Conservation (phyloP, 2,797 vertebrate species). For the Malacoctenus gilli region DNA sequence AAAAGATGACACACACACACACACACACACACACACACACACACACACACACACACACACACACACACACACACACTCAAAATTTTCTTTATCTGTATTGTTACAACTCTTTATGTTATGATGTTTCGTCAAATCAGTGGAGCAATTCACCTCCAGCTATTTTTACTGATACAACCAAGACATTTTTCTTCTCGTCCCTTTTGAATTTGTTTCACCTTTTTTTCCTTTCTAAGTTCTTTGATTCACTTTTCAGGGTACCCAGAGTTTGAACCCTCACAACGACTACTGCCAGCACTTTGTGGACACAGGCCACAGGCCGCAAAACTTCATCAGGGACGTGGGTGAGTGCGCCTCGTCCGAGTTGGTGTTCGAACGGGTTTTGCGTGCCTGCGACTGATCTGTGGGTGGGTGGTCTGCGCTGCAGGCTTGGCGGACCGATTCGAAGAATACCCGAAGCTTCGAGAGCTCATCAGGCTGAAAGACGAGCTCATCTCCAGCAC, state of each 20-base stretch:
- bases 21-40: too few species aligned
- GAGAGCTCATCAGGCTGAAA: conserved; percentile 96
- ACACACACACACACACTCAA: too few species aligned
- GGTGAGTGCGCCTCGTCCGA: conserved; percentile 79
- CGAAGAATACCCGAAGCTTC: conserved; percentile 97
- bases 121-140: too few species aligned
- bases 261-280: conserved; percentile 97
- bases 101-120: background rate
- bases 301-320: conserved; percentile 95
- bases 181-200: background rate
- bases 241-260: conserved; percentile 85
- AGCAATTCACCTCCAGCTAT: too few species aligned
- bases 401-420: conserved; percentile 3
- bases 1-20: background rate
- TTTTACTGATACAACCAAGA: too few species aligned
- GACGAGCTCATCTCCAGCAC: conserved; percentile 94
- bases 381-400: background rate
- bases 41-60: too few species aligned
- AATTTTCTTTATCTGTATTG: background rate
- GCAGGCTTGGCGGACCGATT: conserved; percentile 95
- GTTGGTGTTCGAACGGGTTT: background rate
- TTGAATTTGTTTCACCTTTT: background rate
- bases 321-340: conserved; percentile 98
- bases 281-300: conserved; percentile 99
- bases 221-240: background rate